Percentiles rank a stretch among this genome's conserved stretches.
Evolutionary conservation across 2,113 vertebrate genomes (phyloP).

Genomic region (Lutjanus erythropterus): DNA sequence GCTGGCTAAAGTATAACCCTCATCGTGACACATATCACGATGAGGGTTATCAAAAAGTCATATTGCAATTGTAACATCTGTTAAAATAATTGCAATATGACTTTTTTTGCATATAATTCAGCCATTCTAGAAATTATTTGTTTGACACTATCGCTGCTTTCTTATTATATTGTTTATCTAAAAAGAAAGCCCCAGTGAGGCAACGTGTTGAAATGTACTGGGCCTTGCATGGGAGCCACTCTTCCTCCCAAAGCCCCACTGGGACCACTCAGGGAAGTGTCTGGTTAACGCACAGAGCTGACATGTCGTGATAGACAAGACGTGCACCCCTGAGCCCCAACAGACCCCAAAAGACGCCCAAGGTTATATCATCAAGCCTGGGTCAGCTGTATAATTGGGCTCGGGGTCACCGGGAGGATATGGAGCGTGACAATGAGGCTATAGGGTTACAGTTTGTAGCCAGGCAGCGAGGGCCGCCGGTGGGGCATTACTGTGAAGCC

Average conservation of each 20-base stretch:
- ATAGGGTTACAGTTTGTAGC: conserved; percentile 82
- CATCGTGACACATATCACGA: too few species aligned
- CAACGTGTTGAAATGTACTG: conserved; percentile 40
- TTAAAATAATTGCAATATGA: too few species aligned
- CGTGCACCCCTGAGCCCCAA: conserved; percentile 71
- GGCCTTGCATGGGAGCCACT: conserved; percentile 54
- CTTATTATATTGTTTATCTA: conserved; percentile 21
- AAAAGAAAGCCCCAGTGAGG: conserved; percentile 1
- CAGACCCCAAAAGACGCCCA: conserved; percentile 77
- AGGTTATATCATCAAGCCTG: conserved; percentile 86
- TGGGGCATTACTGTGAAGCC: conserved; percentile 63
- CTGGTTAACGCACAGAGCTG: conserved; percentile 82
- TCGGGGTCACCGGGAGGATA: conserved; percentile 82
- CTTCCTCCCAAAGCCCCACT: conserved; percentile 59
- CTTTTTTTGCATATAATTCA: too few species aligned
- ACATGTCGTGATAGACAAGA: conserved; percentile 82
- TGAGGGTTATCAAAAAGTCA: too few species aligned
- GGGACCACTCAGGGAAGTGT: conserved; percentile 84
- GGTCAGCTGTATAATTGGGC: conserved; percentile 86
- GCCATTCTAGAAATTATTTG: too few species aligned
- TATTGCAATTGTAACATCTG: too few species aligned
- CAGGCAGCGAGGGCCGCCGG: conserved; percentile 37
- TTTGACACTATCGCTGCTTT: neutral
- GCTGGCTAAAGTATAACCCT: too few species aligned
- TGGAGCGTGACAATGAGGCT: conserved; percentile 83